These are phyloP conservation scores for Lutraria rhynchaena DNA, from an alignment of 1,140 invertebrate species.

Conservation along the genomic window DNA sequence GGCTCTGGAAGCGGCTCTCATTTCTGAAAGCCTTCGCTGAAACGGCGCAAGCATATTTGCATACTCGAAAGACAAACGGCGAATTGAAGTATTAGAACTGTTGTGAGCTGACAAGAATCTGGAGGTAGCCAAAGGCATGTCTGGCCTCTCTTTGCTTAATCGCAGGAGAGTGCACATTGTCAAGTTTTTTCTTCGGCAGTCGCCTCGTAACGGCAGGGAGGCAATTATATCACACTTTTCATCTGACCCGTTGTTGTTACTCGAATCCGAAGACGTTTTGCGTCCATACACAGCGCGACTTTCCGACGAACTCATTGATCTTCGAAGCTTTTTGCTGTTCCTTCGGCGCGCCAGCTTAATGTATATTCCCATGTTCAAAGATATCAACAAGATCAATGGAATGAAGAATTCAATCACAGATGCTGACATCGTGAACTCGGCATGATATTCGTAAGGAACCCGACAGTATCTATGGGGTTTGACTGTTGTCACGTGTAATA, in stretches of 20 bases:
- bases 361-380: conserved; percentile 74
- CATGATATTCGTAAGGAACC: conserved; percentile 63
- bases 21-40: conserved; percentile 35
- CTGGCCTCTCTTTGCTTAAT: conserved; percentile 39
- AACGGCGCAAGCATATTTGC: conserved; percentile 7
- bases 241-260: conserved; percentile 61
- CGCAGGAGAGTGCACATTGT: conserved; percentile 18
- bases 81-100: conserved; percentile 9
- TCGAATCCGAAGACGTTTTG: conserved; percentile 66
- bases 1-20: conserved; percentile 4
- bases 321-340: conserved; percentile 73
- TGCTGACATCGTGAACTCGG: conserved; percentile 63
- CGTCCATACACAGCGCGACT: conserved; percentile 61
- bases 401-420: conserved; percentile 71
- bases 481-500: conserved; percentile 36
- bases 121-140: conserved; percentile 47
- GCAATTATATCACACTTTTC: conserved; percentile 28
- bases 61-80: conserved; percentile 37
- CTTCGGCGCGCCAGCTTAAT: conserved; percentile 70
- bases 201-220: neutral
- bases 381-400: conserved; percentile 67
- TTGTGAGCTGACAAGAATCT: conserved; percentile 28
- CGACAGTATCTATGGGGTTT: conserved; percentile 57
- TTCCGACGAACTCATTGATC: conserved; percentile 73
- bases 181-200: conserved; percentile 36